These are phyloP conservation scores for Clupea harengus DNA, from an alignment of 2,113 vertebrate species.

Conservation along the genomic window DNA sequence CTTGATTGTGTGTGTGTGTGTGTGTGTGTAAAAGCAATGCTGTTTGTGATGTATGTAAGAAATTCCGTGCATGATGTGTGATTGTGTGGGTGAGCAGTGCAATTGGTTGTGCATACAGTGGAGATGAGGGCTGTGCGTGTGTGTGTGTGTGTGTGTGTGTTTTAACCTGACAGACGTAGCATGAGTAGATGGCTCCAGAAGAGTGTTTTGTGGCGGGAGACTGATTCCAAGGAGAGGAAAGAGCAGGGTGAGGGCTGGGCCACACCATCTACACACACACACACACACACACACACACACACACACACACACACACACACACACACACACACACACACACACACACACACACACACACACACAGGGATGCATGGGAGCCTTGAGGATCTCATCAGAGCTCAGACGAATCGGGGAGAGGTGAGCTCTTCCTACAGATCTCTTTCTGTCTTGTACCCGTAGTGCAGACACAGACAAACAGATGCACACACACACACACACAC, in stretches of 20 bases:
- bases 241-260: neutral
- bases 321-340: no score
- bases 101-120: neutral
- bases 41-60: neutral
- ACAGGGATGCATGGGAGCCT: neutral
- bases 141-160: conserved; percentile 21
- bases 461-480: neutral
- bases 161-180: conserved; percentile 27
- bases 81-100: neutral
- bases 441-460: neutral
- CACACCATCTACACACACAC: neutral
- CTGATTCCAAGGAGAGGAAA: neutral
- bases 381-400: neutral
- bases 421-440: neutral
- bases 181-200: neutral
- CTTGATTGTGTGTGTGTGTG: conserved; percentile 27
- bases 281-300: no score
- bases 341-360: neutral
- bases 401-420: neutral
- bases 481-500: neutral
- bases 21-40: conserved; percentile 8
- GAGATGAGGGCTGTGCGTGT: neutral
- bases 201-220: neutral
- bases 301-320: no score
- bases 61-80: neutral